Conservation (phyloP, 2,113 vertebrate genomes). For the Gopherus evgoodei region DNA sequence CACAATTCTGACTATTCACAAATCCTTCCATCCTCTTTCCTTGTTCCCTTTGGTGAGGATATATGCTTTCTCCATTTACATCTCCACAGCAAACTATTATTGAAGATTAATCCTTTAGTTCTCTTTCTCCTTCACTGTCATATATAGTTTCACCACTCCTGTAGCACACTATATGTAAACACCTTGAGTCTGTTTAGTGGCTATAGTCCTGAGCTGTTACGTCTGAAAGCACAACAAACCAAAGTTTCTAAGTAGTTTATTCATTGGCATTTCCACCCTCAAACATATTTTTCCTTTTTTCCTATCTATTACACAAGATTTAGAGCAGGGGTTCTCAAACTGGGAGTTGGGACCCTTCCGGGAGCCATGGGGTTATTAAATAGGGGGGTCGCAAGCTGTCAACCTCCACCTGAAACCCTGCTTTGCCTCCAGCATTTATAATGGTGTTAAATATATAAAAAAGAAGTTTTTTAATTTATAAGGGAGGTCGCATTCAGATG, state of each 20-base stretch:
- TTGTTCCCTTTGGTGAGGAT: background rate
- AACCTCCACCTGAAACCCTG: no score
- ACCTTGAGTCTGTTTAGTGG: background rate
- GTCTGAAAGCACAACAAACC: background rate
- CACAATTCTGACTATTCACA: background rate
- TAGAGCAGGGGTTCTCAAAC: background rate
- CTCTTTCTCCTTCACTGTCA: background rate
- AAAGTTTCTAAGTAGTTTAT: background rate
- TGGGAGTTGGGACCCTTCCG: no score
- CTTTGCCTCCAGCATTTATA: no score
- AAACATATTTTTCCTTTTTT: background rate
- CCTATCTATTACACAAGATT: background rate
- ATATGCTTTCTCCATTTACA: background rate
- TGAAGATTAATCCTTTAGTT: constrained; percentile 1
- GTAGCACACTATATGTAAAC: background rate
- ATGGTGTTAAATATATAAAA: no score
- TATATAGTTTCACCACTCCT: background rate
- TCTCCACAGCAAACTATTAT: background rate
- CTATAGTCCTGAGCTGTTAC: background rate
- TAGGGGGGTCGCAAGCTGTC: no score
- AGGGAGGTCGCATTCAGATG: no score
- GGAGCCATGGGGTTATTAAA: no score
- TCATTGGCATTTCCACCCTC: background rate
- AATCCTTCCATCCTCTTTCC: background rate
- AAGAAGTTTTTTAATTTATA: no score